phyloP scores from a whole-genome alignment of 2,797 vertebrate species.

The Premnoplex brunnescens region DNA sequence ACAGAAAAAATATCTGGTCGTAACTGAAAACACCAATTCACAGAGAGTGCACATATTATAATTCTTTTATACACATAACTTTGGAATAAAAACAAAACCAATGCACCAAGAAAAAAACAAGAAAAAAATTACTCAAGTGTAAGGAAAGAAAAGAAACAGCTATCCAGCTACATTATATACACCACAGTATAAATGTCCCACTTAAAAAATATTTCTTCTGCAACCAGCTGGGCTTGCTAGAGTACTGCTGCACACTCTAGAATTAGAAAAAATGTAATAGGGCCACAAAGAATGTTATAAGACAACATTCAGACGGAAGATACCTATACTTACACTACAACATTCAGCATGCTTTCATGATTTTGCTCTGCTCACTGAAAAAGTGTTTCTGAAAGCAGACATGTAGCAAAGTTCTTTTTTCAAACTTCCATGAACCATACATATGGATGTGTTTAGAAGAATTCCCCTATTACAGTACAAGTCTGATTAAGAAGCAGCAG shows the following conservation, averaged over 20 bases:
- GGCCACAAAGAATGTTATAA: background rate
- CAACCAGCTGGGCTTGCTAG: background rate
- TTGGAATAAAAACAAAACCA: background rate
- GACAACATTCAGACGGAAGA: background rate
- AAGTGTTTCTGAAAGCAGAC: background rate
- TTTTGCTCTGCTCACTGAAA: background rate
- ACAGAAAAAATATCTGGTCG: background rate
- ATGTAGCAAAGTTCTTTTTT: background rate
- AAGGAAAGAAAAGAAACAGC: background rate
- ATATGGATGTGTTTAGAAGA: background rate
- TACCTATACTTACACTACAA: background rate
- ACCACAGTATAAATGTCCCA: background rate
- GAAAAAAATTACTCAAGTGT: background rate
- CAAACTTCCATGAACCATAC: background rate
- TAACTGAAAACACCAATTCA: background rate
- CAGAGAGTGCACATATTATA: background rate
- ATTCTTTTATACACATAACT: background rate
- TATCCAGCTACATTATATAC: background rate
- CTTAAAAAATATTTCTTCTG: background rate
- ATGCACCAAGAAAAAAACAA: background rate
- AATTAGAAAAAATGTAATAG: background rate
- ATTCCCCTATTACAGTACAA: background rate
- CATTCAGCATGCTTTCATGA: background rate
- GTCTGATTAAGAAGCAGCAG: background rate
- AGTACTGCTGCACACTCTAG: background rate